phyloP scores from a whole-genome alignment of 2,113 vertebrate species.

The Corythornis cristatus region DNA sequence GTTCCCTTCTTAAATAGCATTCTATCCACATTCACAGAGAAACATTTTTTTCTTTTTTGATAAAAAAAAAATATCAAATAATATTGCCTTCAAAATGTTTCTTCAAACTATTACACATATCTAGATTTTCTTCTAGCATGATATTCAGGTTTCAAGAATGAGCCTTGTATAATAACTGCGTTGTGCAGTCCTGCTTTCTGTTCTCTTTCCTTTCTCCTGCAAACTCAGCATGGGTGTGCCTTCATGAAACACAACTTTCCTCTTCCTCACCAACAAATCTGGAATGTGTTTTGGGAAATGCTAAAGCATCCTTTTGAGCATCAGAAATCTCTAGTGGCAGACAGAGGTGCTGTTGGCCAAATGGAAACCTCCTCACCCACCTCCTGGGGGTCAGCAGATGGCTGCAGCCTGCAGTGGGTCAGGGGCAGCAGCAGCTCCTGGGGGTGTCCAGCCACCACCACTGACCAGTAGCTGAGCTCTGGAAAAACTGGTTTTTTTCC shows the following conservation, averaged over 20 bases:
- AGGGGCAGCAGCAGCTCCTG: background rate
- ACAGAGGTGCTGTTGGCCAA: constrained; percentile 3
- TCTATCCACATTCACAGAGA: constrained; percentile 71
- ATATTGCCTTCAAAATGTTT: constrained; percentile 82
- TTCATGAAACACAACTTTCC: constrained; percentile 73
- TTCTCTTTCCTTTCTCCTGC: constrained; percentile 70
- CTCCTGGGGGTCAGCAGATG: background rate
- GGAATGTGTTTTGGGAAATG: constrained; percentile 57
- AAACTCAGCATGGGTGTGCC: constrained; percentile 85
- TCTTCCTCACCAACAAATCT: constrained; percentile 61
- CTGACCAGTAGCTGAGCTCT: background rate
- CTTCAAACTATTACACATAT: constrained; percentile 78
- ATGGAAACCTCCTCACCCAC: background rate
- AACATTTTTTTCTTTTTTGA: constrained; percentile 66
- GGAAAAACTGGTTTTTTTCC: background rate
- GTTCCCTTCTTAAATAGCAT: constrained; percentile 73
- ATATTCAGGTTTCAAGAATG: constrained; percentile 83
- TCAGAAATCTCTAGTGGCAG: background rate
- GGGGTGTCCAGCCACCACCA: background rate
- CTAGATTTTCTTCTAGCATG: constrained; percentile 85
- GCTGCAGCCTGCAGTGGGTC: background rate
- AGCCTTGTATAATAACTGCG: constrained; percentile 81
- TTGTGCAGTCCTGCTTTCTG: constrained; percentile 73
- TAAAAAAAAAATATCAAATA: constrained; percentile 69
- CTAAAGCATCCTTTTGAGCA: constrained; percentile 52